These are phyloP conservation scores for Spea hammondii DNA, from an alignment of 2,797 vertebrate genomes.

Conservation along the genomic window DNA sequence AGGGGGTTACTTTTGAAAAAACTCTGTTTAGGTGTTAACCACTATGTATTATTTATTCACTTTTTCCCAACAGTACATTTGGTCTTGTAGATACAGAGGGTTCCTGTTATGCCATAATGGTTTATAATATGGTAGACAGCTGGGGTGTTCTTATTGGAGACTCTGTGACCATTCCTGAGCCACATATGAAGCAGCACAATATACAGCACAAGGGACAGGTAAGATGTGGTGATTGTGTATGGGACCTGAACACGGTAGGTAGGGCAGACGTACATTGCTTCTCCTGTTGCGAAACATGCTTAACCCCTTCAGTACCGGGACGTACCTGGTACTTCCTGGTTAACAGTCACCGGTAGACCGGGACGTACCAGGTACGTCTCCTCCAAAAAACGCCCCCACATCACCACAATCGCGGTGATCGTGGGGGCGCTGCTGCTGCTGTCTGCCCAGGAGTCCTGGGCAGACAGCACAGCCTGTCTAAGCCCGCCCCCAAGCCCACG, in stretches of 20 bases:
- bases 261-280: neutral
- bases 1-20: no score
- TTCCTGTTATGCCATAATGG: conserved; percentile 81
- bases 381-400: no score
- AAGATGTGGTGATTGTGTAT: conserved; percentile 29
- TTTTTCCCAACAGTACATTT: conserved; percentile 74
- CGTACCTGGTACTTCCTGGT: no score
- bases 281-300: no score
- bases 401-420: no score
- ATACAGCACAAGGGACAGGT: conserved; percentile 82
- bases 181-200: conserved; percentile 77
- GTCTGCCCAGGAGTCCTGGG: no score
- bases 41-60: neutral
- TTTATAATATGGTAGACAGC: conserved; percentile 87
- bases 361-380: no score
- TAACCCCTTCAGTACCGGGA: no score
- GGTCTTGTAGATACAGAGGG: conserved; percentile 83
- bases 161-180: conserved; percentile 85
- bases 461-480: no score
- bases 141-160: conserved; percentile 91
- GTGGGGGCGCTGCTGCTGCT: no score
- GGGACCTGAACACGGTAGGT: neutral
- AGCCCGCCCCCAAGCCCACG: no score
- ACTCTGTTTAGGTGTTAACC: neutral
- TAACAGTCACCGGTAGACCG: no score